A percentile compares a stretch with the other conserved stretches of the same genome.
Evolutionary conservation across 2,113 vertebrate species (phyloP).

Genomic region (Phyllostomus hastatus): DNA sequence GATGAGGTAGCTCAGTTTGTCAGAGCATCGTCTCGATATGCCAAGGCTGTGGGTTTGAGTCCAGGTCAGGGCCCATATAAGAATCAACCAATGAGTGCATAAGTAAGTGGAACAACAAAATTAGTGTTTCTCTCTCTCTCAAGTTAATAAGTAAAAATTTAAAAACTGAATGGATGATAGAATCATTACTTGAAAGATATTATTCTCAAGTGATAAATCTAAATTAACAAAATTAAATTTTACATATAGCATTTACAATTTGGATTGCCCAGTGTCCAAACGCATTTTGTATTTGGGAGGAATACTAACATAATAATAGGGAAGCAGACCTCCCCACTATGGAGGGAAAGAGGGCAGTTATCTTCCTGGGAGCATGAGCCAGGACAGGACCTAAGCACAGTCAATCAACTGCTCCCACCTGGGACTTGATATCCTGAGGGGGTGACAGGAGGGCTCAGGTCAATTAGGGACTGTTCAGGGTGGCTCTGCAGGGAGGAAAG

Average conservation of each 20-base stretch:
- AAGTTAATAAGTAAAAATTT: too few relatives aligned
- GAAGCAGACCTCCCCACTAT: neutral
- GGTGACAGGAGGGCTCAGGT: neutral
- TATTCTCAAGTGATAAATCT: neutral
- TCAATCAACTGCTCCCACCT: neutral
- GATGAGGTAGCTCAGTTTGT: too few relatives aligned
- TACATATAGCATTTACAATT: neutral
- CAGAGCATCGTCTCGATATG: too few relatives aligned
- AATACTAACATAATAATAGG: neutral
- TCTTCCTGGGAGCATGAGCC: neutral
- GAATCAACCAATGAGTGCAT: too few relatives aligned
- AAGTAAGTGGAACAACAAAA: too few relatives aligned
- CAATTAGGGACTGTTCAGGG: neutral
- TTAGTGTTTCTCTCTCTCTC: too few relatives aligned
- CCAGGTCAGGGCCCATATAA: too few relatives aligned
- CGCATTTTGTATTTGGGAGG: neutral
- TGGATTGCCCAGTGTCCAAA: neutral
- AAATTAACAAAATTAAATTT: neutral
- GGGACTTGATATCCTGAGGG: neutral
- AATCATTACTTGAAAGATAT: neutral
- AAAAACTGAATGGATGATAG: neutral
- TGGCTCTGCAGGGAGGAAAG: neutral
- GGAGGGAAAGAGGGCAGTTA: neutral
- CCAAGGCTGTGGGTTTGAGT: too few relatives aligned
- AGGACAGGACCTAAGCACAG: neutral